phyloP scores from a whole-genome alignment of 92 coral and sea anemone species.

The Epizoanthus scotinus region DNA sequence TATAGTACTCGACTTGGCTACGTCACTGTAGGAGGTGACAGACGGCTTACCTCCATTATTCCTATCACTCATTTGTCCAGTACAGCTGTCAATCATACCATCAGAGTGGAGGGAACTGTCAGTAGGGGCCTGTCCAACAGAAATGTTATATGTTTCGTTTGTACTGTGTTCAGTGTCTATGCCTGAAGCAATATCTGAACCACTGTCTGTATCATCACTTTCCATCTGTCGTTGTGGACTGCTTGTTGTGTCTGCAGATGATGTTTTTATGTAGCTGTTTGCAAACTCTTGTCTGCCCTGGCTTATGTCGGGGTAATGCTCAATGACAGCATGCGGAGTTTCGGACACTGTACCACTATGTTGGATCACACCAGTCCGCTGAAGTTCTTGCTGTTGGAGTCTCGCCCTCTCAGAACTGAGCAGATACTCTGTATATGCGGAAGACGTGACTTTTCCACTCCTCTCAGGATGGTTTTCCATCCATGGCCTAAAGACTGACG shows the following conservation, averaged over 20 bases:
- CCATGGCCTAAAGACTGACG: neutral
- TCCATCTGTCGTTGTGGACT: neutral
- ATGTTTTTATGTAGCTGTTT: neutral
- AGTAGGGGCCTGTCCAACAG: neutral
- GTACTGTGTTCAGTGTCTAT: neutral
- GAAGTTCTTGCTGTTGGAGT: neutral
- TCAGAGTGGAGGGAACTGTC: neutral
- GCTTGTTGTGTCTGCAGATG: slow-evolving; percentile 6
- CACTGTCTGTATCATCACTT: neutral
- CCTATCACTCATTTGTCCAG: neutral
- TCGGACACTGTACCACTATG: slow-evolving; percentile 12
- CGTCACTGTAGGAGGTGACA: slow-evolving; percentile 23
- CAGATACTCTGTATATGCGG: neutral
- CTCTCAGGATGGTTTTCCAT: neutral
- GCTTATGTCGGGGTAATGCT: neutral
- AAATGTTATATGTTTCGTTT: neutral
- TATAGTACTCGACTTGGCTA: neutral
- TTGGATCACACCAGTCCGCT: neutral
- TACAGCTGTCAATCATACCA: neutral
- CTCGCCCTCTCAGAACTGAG: neutral
- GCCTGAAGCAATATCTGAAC: neutral
- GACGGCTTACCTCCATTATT: neutral
- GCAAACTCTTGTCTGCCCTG: neutral
- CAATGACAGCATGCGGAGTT: neutral
- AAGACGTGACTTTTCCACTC: neutral